phyloP scores from a whole-genome alignment of 2,113 vertebrate species.

The Turnix velox region DNA sequence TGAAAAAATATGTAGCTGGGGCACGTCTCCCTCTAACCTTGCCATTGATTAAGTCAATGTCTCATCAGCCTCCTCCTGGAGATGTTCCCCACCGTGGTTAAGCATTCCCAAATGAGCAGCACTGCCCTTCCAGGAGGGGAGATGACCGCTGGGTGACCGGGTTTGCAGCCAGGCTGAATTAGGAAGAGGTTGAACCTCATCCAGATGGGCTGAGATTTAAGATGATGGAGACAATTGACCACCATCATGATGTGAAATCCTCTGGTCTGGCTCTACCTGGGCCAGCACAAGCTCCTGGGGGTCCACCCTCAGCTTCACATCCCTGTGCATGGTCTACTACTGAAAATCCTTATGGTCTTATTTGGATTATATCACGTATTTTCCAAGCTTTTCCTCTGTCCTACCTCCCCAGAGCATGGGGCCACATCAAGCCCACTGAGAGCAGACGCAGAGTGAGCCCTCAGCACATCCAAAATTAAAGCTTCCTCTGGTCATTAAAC shows the following conservation, averaged over 20 bases:
- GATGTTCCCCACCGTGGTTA: background rate
- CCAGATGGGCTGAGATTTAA: fast-evolving
- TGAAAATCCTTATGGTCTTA: fast-evolving
- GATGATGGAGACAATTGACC: background rate
- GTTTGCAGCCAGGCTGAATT: background rate
- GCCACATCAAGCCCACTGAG: background rate
- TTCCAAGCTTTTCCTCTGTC: background rate
- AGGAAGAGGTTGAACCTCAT: background rate
- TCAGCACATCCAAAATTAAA: background rate
- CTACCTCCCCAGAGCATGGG: fast-evolving
- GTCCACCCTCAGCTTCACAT: background rate
- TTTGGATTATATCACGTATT: fast-evolving
- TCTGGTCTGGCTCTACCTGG: background rate
- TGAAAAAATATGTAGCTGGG: slow-evolving; percentile 34
- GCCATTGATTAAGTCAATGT: slow-evolving; percentile 20
- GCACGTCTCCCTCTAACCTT: slow-evolving; percentile 42
- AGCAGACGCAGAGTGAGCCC: background rate
- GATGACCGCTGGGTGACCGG: background rate
- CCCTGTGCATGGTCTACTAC: fast-evolving
- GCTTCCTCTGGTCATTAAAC: background rate
- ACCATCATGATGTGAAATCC: fast-evolving
- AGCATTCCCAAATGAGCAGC: slow-evolving; percentile 9
- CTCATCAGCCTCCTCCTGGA: background rate
- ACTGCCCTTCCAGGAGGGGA: background rate
- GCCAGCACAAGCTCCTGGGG: background rate